Evolutionary conservation across 2,113 vertebrate species (phyloP), one percentile per base, ranked within the genome.

Genomic region (Emydocephalus ijimae): DNA sequence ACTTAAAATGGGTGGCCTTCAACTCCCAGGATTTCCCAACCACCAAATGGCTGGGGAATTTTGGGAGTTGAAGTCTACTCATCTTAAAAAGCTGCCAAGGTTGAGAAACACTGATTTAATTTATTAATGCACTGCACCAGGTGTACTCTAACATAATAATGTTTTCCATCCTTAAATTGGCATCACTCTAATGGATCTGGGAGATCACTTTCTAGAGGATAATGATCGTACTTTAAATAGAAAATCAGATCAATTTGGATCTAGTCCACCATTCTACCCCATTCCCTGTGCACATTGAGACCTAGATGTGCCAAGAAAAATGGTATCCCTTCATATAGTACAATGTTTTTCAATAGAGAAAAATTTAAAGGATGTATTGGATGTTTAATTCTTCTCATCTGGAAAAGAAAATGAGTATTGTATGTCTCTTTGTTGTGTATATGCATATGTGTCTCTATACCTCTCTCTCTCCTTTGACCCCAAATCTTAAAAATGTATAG

Each of bases 311-410:
- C 87, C 21, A n/a, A 92, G 94, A 69, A 93, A 0, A 0, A 90
- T 1, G 34, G 85, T 89, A 61, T n/a, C 0, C 0, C 92, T 90
- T 92, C 87, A 94, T 94, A 93, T 29, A 91, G 29, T 15, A 94
- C 43, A 56, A 57, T 24, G 56, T 94, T 54, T 96, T 93, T 93
- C 18, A 91, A 45, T 92, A 92, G 93, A 24, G 29, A 94, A 52
- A 93, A 14, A 15, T 18, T 18, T 15, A 15, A 5, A 74, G 29
- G 12, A 15, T 74, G 29, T 3, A 1, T 0, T 9, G 69, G 92
- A 61, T 88, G 93, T 91, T 94, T 43, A 0, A n/a, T 69, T 93
- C 89, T 94, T 54, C 93, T 86, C 91, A 43, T 64, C 91, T 95
- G 93, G 81, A 11, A 11, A 24, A 85, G 5, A 61, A 92, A 86